Evolutionary conservation across 2,113 vertebrate species (phyloP).

Genomic region (Ictidomys tridecemlineatus): DNA sequence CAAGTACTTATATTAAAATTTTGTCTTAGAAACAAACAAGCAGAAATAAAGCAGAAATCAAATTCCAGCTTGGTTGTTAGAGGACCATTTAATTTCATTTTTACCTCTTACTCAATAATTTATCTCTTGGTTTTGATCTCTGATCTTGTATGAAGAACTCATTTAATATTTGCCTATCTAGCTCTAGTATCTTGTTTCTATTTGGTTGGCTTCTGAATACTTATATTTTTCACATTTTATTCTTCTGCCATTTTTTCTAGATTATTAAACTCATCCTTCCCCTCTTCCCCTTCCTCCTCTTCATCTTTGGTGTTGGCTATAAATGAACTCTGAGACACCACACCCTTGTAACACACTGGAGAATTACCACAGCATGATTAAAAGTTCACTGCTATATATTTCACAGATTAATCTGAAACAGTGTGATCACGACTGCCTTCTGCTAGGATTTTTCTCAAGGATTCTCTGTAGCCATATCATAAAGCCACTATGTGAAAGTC

Average conservation of each 20-base stretch:
- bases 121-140: conserved; percentile 1
- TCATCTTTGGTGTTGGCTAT: neutral
- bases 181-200: neutral
- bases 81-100: neutral
- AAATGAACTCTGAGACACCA: neutral
- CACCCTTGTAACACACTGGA: neutral
- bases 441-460: neutral
- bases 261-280: neutral
- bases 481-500: neutral
- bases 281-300: neutral
- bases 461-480: neutral
- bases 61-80: conserved; percentile 49
- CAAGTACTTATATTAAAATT: neutral
- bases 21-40: conserved; percentile 45
- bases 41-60: conserved; percentile 38
- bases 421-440: neutral
- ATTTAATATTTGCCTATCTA: neutral
- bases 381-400: neutral
- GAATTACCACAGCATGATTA: neutral
- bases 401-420: neutral
- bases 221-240: neutral
- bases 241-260: neutral
- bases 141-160: neutral
- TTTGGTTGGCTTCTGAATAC: conserved; percentile 1
- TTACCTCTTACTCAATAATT: neutral